Conservation (phyloP, 2,113 vertebrate genomes). For the Chlorodrepanis virens region DNA sequence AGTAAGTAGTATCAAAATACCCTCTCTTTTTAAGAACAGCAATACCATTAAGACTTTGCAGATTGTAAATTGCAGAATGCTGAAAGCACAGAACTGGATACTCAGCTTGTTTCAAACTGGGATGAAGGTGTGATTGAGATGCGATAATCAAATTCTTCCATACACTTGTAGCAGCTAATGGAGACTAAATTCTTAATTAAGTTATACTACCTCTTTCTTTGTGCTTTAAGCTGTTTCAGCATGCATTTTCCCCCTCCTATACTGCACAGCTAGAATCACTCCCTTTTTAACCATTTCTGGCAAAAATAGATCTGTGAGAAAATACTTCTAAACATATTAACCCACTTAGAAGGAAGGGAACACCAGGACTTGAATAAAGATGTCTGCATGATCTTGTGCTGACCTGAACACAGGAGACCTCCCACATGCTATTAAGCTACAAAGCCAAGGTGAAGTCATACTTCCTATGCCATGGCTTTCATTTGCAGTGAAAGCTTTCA, state of each 20-base stretch:
- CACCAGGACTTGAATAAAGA: not conserved
- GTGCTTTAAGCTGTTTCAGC: not conserved
- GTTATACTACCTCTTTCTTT: not conserved
- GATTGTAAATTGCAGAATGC: not conserved
- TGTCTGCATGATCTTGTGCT: not conserved
- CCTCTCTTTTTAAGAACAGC: not conserved
- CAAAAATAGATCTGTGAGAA: conserved; percentile 9
- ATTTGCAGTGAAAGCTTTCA: not conserved
- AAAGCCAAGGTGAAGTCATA: not conserved
- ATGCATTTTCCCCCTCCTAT: not conserved
- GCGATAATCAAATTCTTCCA: not conserved
- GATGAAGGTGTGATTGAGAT: not conserved
- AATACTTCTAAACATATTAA: conserved; percentile 10
- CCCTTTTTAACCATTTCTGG: not conserved
- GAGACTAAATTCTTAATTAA: not conserved
- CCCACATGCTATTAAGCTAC: not conserved
- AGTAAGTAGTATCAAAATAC: not conserved
- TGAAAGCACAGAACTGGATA: not conserved
- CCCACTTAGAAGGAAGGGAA: not conserved
- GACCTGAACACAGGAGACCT: not conserved
- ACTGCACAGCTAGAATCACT: not conserved
- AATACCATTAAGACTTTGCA: not conserved
- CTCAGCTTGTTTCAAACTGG: not conserved
- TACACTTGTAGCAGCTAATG: not conserved
- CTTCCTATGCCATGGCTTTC: not conserved